Percentiles rank a stretch among this genome's conserved stretches.
phyloP scores from a whole-genome alignment of 2,888 invertebrate genomes.

The Mellilla xanthometata region DNA sequence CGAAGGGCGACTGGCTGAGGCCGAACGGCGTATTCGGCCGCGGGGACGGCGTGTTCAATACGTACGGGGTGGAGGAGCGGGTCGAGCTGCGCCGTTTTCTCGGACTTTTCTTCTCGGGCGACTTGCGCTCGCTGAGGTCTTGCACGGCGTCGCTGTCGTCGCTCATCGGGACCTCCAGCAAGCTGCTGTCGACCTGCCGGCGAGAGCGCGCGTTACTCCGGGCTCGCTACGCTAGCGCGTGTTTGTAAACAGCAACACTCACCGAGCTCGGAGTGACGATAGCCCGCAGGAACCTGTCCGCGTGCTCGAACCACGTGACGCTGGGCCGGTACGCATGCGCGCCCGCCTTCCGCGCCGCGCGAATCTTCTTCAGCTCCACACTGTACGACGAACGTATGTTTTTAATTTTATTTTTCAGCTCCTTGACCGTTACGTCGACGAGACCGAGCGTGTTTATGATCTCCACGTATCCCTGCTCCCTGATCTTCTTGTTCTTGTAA shows the following conservation, averaged over 20 bases:
- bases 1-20: slow-evolving; percentile 64
- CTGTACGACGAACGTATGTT: slow-evolving; percentile 80
- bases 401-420: slow-evolving; percentile 80
- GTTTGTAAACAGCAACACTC: slow-evolving; percentile 55
- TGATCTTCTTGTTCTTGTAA: slow-evolving; percentile 78
- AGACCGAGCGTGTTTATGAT: slow-evolving; percentile 74
- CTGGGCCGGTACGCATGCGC: slow-evolving; percentile 81
- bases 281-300: slow-evolving; percentile 80
- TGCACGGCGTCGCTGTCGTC: slow-evolving; percentile 77
- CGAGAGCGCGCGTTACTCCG: slow-evolving; percentile 43
- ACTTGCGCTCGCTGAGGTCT: slow-evolving; percentile 73
- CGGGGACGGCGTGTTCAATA: slow-evolving; percentile 74
- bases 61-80: slow-evolving; percentile 73
- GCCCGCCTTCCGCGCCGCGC: slow-evolving; percentile 78
- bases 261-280: slow-evolving; percentile 81
- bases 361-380: slow-evolving; percentile 80
- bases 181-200: slow-evolving; percentile 71
- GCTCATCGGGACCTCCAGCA: slow-evolving; percentile 71
- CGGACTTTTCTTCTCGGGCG: slow-evolving; percentile 74
- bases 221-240: slow-evolving; percentile 43
- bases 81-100: slow-evolving; percentile 74
- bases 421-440: slow-evolving; percentile 75
- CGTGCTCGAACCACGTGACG: slow-evolving; percentile 82
- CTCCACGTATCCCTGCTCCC: slow-evolving; percentile 76
- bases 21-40: slow-evolving; percentile 75